Evolutionary conservation across 2,888 invertebrate genomes (phyloP).

Genomic region (Scaptomyza reducta): DNA sequence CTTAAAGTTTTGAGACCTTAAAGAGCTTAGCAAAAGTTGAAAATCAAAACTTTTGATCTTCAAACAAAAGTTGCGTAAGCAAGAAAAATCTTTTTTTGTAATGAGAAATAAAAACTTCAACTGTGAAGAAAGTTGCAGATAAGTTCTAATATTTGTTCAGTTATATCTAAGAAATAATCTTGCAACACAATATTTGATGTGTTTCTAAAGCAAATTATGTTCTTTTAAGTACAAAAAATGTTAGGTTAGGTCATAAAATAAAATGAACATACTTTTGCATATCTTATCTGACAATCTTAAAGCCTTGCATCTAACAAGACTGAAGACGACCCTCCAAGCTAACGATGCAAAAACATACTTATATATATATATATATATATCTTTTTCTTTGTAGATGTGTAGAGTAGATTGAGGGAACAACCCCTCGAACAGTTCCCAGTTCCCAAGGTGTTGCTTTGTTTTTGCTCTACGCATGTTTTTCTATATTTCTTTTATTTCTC

Average conservation of each 20-base stretch:
- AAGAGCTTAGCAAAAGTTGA: neutral
- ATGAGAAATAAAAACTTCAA: no score
- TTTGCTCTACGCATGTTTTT: slow-evolving; percentile 59
- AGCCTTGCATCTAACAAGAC: neutral
- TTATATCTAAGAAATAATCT: neutral
- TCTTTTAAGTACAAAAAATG: neutral
- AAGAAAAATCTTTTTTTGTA: neutral
- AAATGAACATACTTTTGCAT: neutral
- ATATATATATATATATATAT: slow-evolving; percentile 11
- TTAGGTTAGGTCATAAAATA: neutral
- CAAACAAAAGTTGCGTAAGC: neutral
- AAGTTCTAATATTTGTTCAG: no score
- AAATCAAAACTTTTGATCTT: no score
- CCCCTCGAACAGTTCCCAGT: slow-evolving; percentile 38
- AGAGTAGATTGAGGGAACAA: slow-evolving; percentile 29
- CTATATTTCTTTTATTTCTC: slow-evolving; percentile 5
- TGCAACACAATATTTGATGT: neutral
- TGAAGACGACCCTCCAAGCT: slow-evolving; percentile 17
- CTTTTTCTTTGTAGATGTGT: slow-evolving; percentile 10
- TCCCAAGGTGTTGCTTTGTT: slow-evolving; percentile 75
- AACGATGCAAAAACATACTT: slow-evolving; percentile 16
- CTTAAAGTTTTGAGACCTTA: slow-evolving; percentile 12
- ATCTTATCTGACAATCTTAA: neutral
- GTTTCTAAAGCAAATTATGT: neutral
- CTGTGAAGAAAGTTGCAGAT: no score